Conservation (phyloP, 2,797 vertebrate genomes). For the Ciconia nigra region DNA sequence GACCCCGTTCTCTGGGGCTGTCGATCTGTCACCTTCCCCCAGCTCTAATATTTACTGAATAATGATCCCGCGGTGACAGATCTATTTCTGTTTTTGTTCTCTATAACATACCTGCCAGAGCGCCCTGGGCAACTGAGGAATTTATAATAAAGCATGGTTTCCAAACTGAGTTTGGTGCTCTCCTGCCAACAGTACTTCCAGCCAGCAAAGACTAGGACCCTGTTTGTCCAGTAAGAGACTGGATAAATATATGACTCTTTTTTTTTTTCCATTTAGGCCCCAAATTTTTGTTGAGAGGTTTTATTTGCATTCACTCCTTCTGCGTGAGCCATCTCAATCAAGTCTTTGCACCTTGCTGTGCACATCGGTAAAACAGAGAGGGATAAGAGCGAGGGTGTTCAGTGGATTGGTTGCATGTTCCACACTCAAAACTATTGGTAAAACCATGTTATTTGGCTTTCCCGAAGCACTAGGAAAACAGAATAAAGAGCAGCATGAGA, state of each 20-base stretch:
- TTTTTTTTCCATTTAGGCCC: not conserved
- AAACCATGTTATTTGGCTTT: not conserved
- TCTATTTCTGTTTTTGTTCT: constrained; percentile 54
- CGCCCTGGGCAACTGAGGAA: not conserved
- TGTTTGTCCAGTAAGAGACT: not conserved
- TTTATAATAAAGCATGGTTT: constrained; percentile 42
- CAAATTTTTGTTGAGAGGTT: not conserved
- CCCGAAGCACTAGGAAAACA: not conserved
- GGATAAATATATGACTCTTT: not conserved
- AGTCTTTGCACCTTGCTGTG: too few species aligned
- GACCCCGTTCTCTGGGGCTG: not conserved
- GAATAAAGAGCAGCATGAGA: not conserved
- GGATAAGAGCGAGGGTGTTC: not conserved
- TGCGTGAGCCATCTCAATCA: rapidly evolving
- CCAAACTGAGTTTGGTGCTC: not conserved
- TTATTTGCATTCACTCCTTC: not conserved
- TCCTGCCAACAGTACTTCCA: not conserved
- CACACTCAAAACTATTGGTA: not conserved
- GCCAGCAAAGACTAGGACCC: not conserved
- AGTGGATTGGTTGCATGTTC: rapidly evolving
- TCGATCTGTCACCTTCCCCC: not conserved
- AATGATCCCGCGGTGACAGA: not conserved
- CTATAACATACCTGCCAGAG: constrained; percentile 35
- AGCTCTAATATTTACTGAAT: constrained; percentile 39
- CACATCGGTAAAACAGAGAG: too few species aligned